Evolutionary conservation across 92 coral and sea anemone genomes (phyloP).

Genomic region (Palythoa grandiflora): DNA sequence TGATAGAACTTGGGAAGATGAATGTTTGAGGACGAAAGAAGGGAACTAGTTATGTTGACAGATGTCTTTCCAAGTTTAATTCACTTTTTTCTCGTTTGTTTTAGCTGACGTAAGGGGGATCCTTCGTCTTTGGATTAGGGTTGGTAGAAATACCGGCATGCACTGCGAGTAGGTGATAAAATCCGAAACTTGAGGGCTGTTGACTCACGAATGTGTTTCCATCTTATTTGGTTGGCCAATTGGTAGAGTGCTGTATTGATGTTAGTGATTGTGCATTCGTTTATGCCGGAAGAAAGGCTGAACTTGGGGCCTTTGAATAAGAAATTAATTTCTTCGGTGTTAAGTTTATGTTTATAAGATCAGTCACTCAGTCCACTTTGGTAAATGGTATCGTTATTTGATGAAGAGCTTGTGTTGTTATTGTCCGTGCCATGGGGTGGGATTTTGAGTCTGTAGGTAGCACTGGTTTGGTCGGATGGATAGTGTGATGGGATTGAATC

Average conservation of each 20-base stretch:
- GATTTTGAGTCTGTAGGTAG: too few relatives aligned
- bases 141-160: not conserved
- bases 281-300: conserved; percentile 43
- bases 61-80: too few relatives aligned
- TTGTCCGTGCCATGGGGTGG: too few relatives aligned
- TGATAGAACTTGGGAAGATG: too few relatives aligned
- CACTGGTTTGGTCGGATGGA: too few relatives aligned
- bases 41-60: too few relatives aligned
- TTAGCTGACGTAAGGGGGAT: too few relatives aligned
- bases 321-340: conserved; percentile 33
- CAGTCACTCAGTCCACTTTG: conserved; percentile 13
- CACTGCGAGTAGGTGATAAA: not conserved
- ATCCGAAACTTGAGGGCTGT: not conserved
- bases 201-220: conserved; percentile 45
- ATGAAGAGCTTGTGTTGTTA: too few relatives aligned
- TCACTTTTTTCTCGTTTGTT: too few relatives aligned
- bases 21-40: too few relatives aligned
- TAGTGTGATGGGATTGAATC: conserved; percentile 7
- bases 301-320: conserved; percentile 55
- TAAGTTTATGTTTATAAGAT: conserved; percentile 46
- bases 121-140: conserved; percentile 29
- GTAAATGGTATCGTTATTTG: not conserved
- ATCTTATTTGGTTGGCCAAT: conserved; percentile 56
- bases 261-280: conserved; percentile 25
- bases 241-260: conserved; percentile 26